Base-by-base conservation (phyloP, 2,888 invertebrate species). In the Acanthosepion lycidas region DNA sequence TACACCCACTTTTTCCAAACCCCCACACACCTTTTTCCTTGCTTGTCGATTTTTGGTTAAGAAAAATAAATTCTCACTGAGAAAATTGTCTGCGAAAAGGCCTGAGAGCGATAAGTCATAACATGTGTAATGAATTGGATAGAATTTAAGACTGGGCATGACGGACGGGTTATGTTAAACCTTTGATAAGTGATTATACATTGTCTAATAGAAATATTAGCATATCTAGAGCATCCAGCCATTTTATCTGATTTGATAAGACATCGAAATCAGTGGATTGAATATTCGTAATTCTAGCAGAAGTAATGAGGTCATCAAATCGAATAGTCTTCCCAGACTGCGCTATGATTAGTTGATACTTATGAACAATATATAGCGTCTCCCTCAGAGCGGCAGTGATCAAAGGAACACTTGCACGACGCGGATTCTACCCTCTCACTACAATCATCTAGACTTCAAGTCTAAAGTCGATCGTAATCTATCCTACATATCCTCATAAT, bases 181-280 rank as follows among this genome's bases (percentile, higher is more conserved):
- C 1, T 78, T 78, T 78, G 78, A 78, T 78, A 78, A 78, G n/a
- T 12, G 78, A 78, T 78, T 78, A 78, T 78, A 33, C 78, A 78
- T 78, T 78, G 78, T 78, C 78, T 78, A 78, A 78, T 78, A 78
- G 78, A 78, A 78, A 78, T 78, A n/a, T 78, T 78, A 78, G 15
- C 78, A 78, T 78, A 78, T 78, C 33, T 78, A 12, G 78, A 33
- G 78, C 78, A 78, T 12, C 78, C 78, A 78, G 9, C 78, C 78
- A 78, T 78, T 78, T 78, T 78, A 78, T 78, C 78, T 15, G 78
- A 78, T 78, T 78, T 78, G 78, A 78, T 78, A 33, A n/a, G 78
- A 78, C 78, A 78, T 78, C 15, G 20, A 15, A n/a, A 15, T 78
- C 12, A 78, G 5, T 78, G 15, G 78, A n/a, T 33, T 33, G 78